A percentile compares a stretch with the other conserved stretches of the same genome.
These are phyloP conservation scores for Zapornia atra DNA, from an alignment of 2,113 vertebrate species.

Conservation along the genomic window DNA sequence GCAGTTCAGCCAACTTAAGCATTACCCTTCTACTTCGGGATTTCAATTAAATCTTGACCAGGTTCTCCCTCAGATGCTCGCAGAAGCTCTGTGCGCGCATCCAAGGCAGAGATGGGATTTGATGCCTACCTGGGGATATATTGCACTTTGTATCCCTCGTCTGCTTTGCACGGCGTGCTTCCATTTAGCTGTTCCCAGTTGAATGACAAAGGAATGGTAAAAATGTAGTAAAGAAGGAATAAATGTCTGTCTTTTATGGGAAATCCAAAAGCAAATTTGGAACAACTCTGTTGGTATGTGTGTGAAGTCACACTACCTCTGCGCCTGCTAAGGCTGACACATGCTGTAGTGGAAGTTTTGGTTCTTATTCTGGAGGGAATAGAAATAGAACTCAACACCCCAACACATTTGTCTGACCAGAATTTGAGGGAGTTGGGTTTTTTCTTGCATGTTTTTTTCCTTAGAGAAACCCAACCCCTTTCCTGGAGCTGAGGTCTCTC, in stretches of 20 bases:
- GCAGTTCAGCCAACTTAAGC: not conserved
- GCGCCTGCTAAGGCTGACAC: not conserved
- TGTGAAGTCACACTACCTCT: not conserved
- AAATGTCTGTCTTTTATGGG: not conserved
- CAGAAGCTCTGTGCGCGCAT: not conserved
- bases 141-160: fast-evolving
- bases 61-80: not conserved
- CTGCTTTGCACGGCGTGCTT: not conserved
- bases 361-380: not conserved
- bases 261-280: not conserved
- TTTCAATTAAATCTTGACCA: not conserved
- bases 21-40: not conserved
- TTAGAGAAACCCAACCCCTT: not conserved
- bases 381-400: not conserved
- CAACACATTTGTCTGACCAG: not conserved
- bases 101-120: not conserved
- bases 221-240: not conserved
- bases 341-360: not conserved
- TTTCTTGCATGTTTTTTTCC: not conserved
- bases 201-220: not conserved
- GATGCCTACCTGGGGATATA: not conserved
- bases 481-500: not conserved
- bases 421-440: not conserved
- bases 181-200: not conserved
- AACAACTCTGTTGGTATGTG: fast-evolving